Percentiles rank a stretch among this genome's conserved stretches.
These are phyloP conservation scores for Acanthornis magna DNA, from an alignment of 2,797 vertebrate genomes.

Conservation along the genomic window DNA sequence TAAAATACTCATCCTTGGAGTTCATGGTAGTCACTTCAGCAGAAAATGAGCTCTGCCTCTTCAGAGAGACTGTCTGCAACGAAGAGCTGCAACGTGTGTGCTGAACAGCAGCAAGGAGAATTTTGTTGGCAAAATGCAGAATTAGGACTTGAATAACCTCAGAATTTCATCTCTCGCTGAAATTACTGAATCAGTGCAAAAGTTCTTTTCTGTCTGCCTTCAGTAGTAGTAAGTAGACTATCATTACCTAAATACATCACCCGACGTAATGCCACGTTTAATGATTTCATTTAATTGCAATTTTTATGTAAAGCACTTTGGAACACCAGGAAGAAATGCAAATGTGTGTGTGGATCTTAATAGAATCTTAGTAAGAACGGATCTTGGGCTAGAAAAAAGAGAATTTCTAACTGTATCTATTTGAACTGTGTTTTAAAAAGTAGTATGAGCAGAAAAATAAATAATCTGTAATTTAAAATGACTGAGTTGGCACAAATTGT, in stretches of 20 bases:
- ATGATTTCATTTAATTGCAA: neutral
- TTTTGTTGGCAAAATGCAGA: neutral
- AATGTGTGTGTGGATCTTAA: neutral
- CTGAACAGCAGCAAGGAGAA: neutral
- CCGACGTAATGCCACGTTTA: neutral
- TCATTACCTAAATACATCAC: neutral
- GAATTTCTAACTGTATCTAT: neutral
- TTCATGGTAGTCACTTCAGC: neutral
- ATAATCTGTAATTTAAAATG: conserved; percentile 12
- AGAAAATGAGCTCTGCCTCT: neutral
- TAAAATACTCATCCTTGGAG: neutral
- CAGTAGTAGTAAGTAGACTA: neutral
- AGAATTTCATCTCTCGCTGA: neutral
- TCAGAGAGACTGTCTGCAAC: neutral
- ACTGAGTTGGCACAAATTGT: neutral
- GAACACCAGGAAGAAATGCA: neutral
- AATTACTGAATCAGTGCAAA: neutral
- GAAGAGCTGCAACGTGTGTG: neutral
- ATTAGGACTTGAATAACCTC: neutral
- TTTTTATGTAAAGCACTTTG: neutral
- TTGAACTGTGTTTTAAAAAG: conserved; percentile 7
- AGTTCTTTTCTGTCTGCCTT: neutral
- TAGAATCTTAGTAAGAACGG: neutral
- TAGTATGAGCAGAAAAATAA: neutral
- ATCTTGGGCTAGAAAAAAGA: neutral